Conservation (phyloP, 2,113 vertebrate species). For the Tachuris rubrigastra region DNA sequence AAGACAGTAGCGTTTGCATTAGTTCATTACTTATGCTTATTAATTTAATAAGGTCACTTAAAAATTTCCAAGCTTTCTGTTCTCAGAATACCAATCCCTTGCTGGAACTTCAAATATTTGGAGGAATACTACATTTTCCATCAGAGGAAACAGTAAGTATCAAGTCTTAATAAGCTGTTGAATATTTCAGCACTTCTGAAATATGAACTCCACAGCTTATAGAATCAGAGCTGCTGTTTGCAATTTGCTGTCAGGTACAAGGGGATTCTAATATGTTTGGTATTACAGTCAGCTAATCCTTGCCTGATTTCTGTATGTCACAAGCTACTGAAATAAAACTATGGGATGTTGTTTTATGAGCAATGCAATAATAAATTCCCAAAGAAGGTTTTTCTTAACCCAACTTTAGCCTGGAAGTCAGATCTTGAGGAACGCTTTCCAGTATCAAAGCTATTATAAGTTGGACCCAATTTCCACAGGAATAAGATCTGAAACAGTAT, state of each 20-base stretch:
- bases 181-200: slow-evolving; percentile 45
- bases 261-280: slow-evolving; percentile 52
- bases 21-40: not conserved
- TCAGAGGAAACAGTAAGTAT: not conserved
- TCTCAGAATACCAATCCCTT: not conserved
- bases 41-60: not conserved
- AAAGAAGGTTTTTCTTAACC: slow-evolving; percentile 4
- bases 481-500: not conserved
- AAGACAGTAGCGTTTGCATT: not conserved
- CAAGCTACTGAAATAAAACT: not conserved
- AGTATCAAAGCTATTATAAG: not conserved
- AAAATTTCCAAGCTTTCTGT: not conserved
- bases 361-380: slow-evolving; percentile 9
- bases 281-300: slow-evolving; percentile 29
- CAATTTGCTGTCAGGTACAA: slow-evolving; percentile 45
- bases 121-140: not conserved
- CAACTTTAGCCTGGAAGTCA: not conserved
- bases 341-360: slow-evolving; percentile 24
- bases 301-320: slow-evolving; percentile 13
- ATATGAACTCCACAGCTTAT: not conserved
- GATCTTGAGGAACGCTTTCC: not conserved
- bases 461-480: not conserved
- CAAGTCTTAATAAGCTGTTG: slow-evolving; percentile 26
- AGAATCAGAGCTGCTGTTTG: not conserved
- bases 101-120: not conserved